A percentile compares a stretch with the other conserved stretches of the same genome.
Conservation (phyloP, 1,140 invertebrate genomes). For the Zaprionus capensis region DNA sequence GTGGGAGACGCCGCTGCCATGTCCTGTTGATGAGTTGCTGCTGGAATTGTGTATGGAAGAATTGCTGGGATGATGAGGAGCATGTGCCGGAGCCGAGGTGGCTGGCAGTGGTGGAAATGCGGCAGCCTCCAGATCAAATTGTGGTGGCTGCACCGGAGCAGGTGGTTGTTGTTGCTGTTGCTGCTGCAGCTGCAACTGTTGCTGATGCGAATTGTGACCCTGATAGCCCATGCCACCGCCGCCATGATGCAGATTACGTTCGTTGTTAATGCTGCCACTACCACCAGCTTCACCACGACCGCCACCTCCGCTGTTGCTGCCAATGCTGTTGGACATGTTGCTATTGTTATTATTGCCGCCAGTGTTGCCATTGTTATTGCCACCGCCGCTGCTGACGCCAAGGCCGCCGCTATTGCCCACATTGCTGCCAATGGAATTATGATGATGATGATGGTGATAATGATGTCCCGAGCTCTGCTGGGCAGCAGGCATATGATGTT, state of each 20-base stretch:
- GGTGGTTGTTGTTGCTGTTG: conserved; percentile 75
- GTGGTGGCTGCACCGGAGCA: conserved; percentile 83
- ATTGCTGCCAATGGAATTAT: conserved; percentile 75
- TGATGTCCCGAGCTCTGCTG: conserved; percentile 62
- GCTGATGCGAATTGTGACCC: conserved; percentile 61
- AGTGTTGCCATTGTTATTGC: conserved; percentile 5
- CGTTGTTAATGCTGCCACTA: conserved; percentile 47
- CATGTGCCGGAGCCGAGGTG: conserved; percentile 55
- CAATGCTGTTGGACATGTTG: conserved; percentile 48
- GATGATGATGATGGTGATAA: conserved; percentile 66
- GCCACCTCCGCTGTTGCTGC: conserved; percentile 39
- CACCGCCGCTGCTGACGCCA: conserved; percentile 44
- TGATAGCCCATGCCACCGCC: conserved; percentile 62
- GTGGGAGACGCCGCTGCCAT: conserved; percentile 8
- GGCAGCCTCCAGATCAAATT: conserved; percentile 92
- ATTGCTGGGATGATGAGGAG: conserved; percentile 55
- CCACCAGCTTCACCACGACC: conserved; percentile 19
- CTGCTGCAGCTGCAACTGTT: conserved; percentile 71
- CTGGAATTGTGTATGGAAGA: conserved; percentile 55
- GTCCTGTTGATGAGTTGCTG: conserved; percentile 20
- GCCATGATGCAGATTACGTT: conserved; percentile 59
- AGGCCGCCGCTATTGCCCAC: conserved; percentile 68
- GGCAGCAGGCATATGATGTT: conserved; percentile 53
- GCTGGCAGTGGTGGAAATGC: conserved; percentile 92
- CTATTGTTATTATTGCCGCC: conserved; percentile 26